Base-by-base conservation (phyloP, 2,113 vertebrate species). In the Catharus bicknelli region DNA sequence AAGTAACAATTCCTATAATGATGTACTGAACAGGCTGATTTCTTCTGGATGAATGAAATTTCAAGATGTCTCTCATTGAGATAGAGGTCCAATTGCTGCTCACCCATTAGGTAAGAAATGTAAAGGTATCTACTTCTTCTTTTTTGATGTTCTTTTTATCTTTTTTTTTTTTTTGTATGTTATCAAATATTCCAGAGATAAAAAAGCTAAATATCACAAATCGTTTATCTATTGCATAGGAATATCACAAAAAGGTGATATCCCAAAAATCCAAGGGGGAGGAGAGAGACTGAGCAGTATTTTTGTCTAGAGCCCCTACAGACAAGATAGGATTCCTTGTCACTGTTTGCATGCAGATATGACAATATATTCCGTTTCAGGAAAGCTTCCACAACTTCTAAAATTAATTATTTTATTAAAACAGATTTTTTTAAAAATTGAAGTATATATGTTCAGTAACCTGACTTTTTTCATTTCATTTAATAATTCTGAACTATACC, bases 261-360 rank as follows among this genome's bases (percentile, higher is more conserved):
- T 36, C 34, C 34, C 36, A 19, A 80, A 63, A 42, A 21, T 1
- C 5, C 5, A 27, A 53, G 9, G 10, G 3, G 2, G 7, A 43
- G 8, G 18, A 25, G 10, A 19, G 25, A n/a, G 7, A 43, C 6
- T 43, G 17, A 34, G 3, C 7, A 13, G 7, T 1, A 32, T 9
- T 58, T 83, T 38, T 64, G 47, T 72, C 23, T 72, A n/a, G 17
- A 57, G 2, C 8, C 30, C 8, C 25, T 81, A 14, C 13, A 68
- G 26, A 42, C 32, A 26, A 68, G 26, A 63, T 79, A 57, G 1
- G 0, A 55, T 45, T 32, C 5, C 2, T 55, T 64, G 30, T 27
- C 1, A 0, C 26, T 14, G 4, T 36, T 72, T 86, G 8, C 34
- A 42, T 43, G 74, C 11, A 43, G 13, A 36, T 64, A 48, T 53